A percentile compares a stretch with the other conserved stretches of the same genome.
phyloP scores from a whole-genome alignment of 2,888 invertebrate genomes.

The Metallyticus violacea region DNA sequence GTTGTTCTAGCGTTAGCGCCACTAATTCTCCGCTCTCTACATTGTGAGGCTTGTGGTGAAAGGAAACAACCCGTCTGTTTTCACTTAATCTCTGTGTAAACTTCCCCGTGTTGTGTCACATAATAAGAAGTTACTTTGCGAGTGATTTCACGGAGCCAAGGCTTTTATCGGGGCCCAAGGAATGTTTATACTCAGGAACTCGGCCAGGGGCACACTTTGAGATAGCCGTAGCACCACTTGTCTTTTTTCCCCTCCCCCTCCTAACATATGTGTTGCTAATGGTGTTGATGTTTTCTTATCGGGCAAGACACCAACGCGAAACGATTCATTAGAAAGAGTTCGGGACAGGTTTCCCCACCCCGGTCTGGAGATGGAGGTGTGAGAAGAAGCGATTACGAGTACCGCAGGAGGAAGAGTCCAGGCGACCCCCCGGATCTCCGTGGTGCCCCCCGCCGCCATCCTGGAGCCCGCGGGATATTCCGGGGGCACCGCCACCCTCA shows the following conservation, averaged over 20 bases:
- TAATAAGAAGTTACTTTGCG: conserved; percentile 57
- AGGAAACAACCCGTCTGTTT: conserved; percentile 53
- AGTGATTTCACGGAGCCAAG: conserved; percentile 22
- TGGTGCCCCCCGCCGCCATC: conserved; percentile 2
- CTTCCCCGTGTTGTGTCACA: conserved; percentile 78
- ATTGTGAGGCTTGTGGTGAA: conserved; percentile 42
- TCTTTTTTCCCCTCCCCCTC: not conserved
- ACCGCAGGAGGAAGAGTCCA: not conserved
- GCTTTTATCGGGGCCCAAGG: conserved; percentile 14
- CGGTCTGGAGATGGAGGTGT: not conserved
- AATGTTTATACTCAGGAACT: conserved; percentile 24
- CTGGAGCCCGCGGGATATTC: conserved; percentile 12
- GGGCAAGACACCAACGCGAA: not conserved
- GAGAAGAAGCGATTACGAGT: not conserved
- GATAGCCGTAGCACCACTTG: conserved; percentile 4
- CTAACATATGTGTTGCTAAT: conserved; percentile 18
- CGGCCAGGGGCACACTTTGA: conserved; percentile 12
- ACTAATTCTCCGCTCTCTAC: conserved; percentile 47
- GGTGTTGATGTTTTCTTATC: conserved; percentile 25
- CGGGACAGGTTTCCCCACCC: not conserved
- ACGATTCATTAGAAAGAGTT: not conserved
- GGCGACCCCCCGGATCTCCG: not conserved
- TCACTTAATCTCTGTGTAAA: conserved; percentile 71
- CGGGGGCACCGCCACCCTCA: conserved; percentile 19
- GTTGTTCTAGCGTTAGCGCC: conserved; percentile 39